These are phyloP conservation scores for Python bivittatus DNA, from an alignment of 2,113 vertebrate species.

Conservation along the genomic window DNA sequence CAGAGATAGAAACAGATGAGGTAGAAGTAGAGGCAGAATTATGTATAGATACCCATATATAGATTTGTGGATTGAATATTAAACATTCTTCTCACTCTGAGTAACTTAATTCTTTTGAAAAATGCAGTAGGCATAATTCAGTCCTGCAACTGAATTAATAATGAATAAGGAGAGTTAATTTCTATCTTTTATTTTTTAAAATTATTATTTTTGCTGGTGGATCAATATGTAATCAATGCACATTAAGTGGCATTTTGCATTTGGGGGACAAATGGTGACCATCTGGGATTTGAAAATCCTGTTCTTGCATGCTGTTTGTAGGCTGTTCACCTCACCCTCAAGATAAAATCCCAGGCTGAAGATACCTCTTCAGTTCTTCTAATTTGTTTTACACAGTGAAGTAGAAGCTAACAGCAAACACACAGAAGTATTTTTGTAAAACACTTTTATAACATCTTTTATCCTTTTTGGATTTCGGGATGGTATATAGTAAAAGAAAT, in stretches of 20 bases:
- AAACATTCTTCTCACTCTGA: slow-evolving; percentile 58
- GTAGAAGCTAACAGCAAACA: not conserved
- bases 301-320: not conserved
- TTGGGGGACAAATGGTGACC: not conserved
- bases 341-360: not conserved
- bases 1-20: not conserved
- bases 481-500: not conserved
- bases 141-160: slow-evolving; percentile 75
- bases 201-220: slow-evolving; percentile 19
- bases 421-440: not conserved
- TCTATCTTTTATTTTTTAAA: slow-evolving; percentile 66
- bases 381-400: not conserved
- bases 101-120: slow-evolving; percentile 61
- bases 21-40: no score
- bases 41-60: not conserved
- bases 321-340: not conserved
- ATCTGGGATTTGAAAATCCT: not conserved
- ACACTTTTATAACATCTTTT: not conserved
- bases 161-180: slow-evolving; percentile 71
- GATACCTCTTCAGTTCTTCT: not conserved
- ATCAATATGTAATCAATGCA: not conserved
- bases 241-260: not conserved
- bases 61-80: slow-evolving; percentile 73
- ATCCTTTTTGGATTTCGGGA: not conserved
- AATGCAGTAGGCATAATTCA: slow-evolving; percentile 70